Conservation (phyloP, 2,888 invertebrate species). For the Caenorhabditis zanzibari region DNA sequence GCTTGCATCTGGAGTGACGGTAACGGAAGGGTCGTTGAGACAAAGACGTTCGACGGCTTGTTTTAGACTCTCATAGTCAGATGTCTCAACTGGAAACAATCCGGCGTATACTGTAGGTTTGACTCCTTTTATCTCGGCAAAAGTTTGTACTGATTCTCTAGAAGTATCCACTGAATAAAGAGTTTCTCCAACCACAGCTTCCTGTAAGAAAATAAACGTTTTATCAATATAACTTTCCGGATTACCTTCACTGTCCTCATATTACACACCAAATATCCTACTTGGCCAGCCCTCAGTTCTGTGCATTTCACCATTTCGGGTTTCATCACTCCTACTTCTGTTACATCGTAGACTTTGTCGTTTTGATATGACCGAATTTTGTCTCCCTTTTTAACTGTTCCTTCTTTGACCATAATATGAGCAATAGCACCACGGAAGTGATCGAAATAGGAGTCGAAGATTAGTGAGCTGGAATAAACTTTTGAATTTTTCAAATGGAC, state of each 20-base stretch:
- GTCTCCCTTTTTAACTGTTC: constrained; percentile 88
- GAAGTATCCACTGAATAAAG: constrained; percentile 70
- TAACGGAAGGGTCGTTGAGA: constrained; percentile 95
- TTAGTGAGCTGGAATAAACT: constrained; percentile 86
- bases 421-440: constrained; percentile 91
- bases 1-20: constrained; percentile 88
- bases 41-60: constrained; percentile 92
- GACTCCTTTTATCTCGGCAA: constrained; percentile 87
- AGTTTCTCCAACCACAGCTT: constrained; percentile 81
- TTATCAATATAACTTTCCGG: not conserved
- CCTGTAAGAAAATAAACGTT: constrained; percentile 45
- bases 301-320: constrained; percentile 86
- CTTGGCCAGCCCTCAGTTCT: constrained; percentile 90
- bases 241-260: constrained; percentile 87
- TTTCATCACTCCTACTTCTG: constrained; percentile 89
- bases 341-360: constrained; percentile 90
- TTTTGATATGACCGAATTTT: constrained; percentile 88
- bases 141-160: constrained; percentile 87
- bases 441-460: constrained; percentile 97
- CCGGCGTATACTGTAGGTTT: constrained; percentile 92
- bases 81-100: constrained; percentile 91
- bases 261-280: constrained; percentile 92
- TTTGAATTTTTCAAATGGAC: not conserved
- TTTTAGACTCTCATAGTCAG: constrained; percentile 84
- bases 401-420: constrained; percentile 90